Evolutionary conservation across 2,888 invertebrate species (phyloP).

Genomic region (Steinernema hermaphroditum): DNA sequence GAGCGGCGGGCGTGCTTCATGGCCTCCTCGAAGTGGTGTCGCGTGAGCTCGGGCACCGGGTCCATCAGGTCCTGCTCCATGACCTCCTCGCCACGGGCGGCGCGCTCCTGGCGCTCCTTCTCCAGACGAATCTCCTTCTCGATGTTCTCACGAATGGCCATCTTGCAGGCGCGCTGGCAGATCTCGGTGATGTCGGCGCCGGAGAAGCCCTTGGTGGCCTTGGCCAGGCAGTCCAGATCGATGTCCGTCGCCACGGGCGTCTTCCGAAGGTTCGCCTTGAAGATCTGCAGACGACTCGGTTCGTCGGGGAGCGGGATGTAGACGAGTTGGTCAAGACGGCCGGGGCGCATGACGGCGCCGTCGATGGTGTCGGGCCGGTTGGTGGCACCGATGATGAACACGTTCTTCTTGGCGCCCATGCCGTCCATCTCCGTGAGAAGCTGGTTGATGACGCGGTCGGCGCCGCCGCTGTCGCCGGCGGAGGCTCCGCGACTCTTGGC

Average conservation of each 20-base stretch:
- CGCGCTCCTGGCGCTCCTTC: conserved; percentile 77
- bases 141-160: conserved; percentile 94
- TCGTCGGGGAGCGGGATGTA: conserved; percentile 98
- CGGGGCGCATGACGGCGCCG: conserved; percentile 94
- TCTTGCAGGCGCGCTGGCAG: conserved; percentile 95
- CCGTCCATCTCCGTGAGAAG: conserved; percentile 99
- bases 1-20: conserved; percentile 74
- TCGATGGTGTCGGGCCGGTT: conserved; percentile 93
- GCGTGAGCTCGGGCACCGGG: conserved; percentile 96
- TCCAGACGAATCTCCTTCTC: conserved; percentile 87
- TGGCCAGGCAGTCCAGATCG: conserved; percentile 75
- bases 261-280: conserved; percentile 77
- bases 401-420: conserved; percentile 98
- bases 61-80: conserved; percentile 76
- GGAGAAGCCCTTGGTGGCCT: conserved; percentile 85
- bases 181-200: conserved; percentile 99
- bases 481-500: conserved; percentile 77
- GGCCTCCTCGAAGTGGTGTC: conserved; percentile 91
- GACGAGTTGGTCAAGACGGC: conserved; percentile 94
- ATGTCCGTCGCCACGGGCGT: conserved; percentile 73
- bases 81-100: conserved; percentile 71
- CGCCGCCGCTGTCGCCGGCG: conserved; percentile 91
- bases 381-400: conserved; percentile 94
- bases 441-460: conserved; percentile 97
- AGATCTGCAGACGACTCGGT: conserved; percentile 90